Base-by-base conservation (phyloP, 2,888 invertebrate species). In the Aspidiotus rigidus region DNA sequence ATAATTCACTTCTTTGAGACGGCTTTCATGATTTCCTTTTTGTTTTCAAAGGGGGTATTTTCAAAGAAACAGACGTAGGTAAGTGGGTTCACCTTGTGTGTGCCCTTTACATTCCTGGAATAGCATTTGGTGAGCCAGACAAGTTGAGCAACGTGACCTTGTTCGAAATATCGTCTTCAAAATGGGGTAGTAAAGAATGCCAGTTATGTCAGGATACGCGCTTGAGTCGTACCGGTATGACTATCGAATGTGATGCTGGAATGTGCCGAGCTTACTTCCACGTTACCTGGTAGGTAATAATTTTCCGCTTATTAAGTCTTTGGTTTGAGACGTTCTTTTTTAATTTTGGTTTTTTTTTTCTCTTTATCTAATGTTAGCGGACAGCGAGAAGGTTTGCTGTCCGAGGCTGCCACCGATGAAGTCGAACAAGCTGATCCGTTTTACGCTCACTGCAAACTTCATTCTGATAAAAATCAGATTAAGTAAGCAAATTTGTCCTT, bases 61-160 rank as follows among this genome's bases (percentile, higher is more conserved):
- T 86, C 78, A 99, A 99, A 79, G 94, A 96, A 79, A 96, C 97
- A 0, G 96, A 96, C 81, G 92, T 93, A 63, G 95, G 96, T 8
- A 92, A 93, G 78, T 99, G 98, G 98, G 96, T 98, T 2, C 99
- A 99, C 80, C 81, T 99, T 66, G 90, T 98, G 5, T 99, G 99
- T 80, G 97, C 98, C 0, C 83, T 99, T 7, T 99, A 98, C 79
- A 93, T 96, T 9, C 96, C 95, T 15, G 97, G 96, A 13, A 94
- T 98, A 42, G 94, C 95, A 16, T 97, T 98, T 80, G 94, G 93
- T 62, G 96, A 98, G 82, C 91, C 87, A 71, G 93, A 94, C 77
- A 88, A 89, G 74, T 81, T 97, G 40, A 90, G 91, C 0, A 93
- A 91, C 60, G 90, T 97, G 16, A 96, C 96, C 0, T 81, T 98